Base-by-base conservation (phyloP, 2,888 invertebrate species). In the Protophormia terraenovae region DNA sequence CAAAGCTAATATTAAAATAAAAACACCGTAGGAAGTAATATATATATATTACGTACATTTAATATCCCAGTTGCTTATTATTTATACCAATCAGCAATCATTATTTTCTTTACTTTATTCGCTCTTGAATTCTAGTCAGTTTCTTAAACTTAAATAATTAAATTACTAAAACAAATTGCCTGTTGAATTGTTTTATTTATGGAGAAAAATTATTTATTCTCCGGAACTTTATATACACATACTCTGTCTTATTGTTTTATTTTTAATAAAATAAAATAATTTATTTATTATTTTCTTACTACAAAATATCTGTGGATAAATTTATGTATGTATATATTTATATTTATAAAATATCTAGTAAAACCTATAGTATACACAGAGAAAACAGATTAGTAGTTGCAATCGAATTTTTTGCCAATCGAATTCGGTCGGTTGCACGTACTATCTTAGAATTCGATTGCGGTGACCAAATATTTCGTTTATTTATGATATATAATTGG, bases 121-220 rank as follows among this genome's bases (percentile, higher is more conserved):
- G 14, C n/a, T 5, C 0, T n/a, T 0, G 24, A 55, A n/a, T 55
- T 55, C n/a, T n/a, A 22, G 2, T 12, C 10, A 22, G 10, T 60
- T n/a, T 60, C 10, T 32, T 19, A 3, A 60, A 32, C 35, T 19
- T 16, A 29, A 14, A 60, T 32, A 60, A 60, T 27, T 19, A 60
- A 32, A 60, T 60, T 60, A 60, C 10, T 60, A 16, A 16, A 60
- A 32, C 16, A 60, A 60, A 60, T 60, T 60, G 32, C 19, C 60
- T 60, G 60, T 60, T 60, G 32, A 60, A 35, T 60, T 60, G 29
- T 60, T 60, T 35, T 60, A 60, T 35, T 60, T 16, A 32, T 60
- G 12, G 35, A 29, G 12, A 60, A 27, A 8, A 45, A 0, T 47
- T 55, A 6, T n/a, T 27, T n/a, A n/a, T 55, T 27, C 10, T 0